These are phyloP conservation scores for Pilophorus perplexus DNA, from an alignment of 2,888 invertebrate species.

Conservation along the genomic window DNA sequence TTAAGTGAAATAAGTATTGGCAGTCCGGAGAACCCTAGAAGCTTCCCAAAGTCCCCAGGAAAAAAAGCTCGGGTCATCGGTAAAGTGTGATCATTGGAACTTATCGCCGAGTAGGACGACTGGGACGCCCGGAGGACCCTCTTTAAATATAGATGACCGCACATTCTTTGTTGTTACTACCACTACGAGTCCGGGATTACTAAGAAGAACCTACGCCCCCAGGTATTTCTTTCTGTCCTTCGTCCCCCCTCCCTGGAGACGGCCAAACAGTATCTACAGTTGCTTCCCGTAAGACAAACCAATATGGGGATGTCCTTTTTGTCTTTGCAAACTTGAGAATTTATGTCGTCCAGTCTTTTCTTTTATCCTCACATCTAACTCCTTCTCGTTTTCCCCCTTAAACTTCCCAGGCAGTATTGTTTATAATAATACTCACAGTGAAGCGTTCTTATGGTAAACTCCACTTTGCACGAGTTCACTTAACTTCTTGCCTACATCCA, in stretches of 20 bases:
- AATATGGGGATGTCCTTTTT: slow-evolving; percentile 26
- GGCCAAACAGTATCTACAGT: slow-evolving; percentile 20
- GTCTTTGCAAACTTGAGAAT: slow-evolving; percentile 17
- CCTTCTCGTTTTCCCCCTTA: no score
- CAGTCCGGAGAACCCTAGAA: not conserved
- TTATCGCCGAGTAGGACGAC: slow-evolving; percentile 19
- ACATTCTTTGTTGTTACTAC: slow-evolving; percentile 41
- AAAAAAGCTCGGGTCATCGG: slow-evolving; percentile 13
- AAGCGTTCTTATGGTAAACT: no score
- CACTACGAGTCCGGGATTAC: slow-evolving; percentile 16
- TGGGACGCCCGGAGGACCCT: slow-evolving; percentile 17
- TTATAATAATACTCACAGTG: no score
- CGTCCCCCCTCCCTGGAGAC: not conserved
- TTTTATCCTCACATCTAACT: no score
- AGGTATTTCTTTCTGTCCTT: not conserved
- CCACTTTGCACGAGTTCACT: not conserved
- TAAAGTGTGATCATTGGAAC: slow-evolving; percentile 36
- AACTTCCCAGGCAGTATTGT: no score
- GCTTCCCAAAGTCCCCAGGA: not conserved
- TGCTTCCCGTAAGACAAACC: slow-evolving; percentile 16
- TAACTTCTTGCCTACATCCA: not conserved
- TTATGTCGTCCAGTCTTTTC: slow-evolving; percentile 4
- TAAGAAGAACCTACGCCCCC: slow-evolving; percentile 27
- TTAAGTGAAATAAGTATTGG: slow-evolving; percentile 36
- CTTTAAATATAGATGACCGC: slow-evolving; percentile 37